A percentile compares a stretch with the other conserved stretches of the same genome.
These are phyloP conservation scores for Phodopus roborovskii DNA, from an alignment of 2,113 vertebrate species.

Conservation along the genomic window DNA sequence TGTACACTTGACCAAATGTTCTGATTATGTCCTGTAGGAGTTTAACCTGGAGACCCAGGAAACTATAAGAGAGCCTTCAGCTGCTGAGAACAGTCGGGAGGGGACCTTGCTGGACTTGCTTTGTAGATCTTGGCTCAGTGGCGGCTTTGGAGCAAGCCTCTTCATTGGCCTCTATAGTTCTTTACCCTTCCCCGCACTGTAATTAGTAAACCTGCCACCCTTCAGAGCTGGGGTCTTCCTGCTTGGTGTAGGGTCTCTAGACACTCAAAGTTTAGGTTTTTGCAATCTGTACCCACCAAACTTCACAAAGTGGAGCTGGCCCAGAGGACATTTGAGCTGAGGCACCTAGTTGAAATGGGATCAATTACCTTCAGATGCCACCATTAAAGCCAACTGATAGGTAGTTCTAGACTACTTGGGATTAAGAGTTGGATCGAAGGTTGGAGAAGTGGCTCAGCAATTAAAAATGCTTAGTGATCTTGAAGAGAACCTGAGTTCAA, in stretches of 20 bases:
- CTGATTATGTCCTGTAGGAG: conserved; percentile 19
- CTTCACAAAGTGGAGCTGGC: neutral
- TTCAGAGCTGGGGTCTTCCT: neutral
- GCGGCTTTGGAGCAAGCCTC: neutral
- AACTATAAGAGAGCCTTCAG: neutral
- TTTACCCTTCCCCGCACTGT: neutral
- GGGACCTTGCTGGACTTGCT: neutral
- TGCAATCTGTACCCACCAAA: neutral
- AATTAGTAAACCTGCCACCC: neutral
- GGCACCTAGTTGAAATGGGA: neutral
- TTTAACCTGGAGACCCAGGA: conserved; percentile 11
- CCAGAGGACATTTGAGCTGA: neutral
- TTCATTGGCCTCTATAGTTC: neutral
- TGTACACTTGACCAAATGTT: neutral
- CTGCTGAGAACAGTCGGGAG: neutral
- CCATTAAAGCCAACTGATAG: neutral
- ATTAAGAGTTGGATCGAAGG: neutral
- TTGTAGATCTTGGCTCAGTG: neutral
- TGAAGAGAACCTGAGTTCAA: too few species aligned
- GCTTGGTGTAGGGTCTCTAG: neutral
- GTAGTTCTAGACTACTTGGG: neutral
- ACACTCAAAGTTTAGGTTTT: neutral
- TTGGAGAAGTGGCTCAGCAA: too few species aligned
- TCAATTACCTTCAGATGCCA: neutral
- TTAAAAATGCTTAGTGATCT: neutral